A percentile compares a stretch with the other conserved stretches of the same genome.
These are phyloP conservation scores for Minunthozetes semirufus DNA, from an alignment of 2,888 invertebrate genomes.

Conservation along the genomic window DNA sequence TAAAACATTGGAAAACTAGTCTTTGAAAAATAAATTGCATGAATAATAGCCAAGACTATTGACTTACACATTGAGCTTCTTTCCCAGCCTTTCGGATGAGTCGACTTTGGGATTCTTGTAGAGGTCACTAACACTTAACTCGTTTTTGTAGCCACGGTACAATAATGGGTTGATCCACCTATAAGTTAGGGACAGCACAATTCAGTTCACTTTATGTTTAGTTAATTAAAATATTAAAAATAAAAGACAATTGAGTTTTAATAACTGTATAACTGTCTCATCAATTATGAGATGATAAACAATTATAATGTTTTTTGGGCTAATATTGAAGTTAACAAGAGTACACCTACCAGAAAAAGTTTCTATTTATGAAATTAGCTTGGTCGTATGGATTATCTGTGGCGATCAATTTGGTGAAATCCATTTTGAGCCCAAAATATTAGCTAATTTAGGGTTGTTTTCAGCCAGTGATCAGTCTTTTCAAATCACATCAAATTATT, in stretches of 20 bases:
- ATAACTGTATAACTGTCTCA: neutral
- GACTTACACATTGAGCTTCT: constrained; percentile 35
- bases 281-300: neutral
- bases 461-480: neutral
- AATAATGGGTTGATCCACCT: constrained; percentile 37
- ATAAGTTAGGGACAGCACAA: neutral
- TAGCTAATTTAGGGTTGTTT: neutral
- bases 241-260: neutral
- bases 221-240: neutral
- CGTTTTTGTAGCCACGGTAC: constrained; percentile 23
- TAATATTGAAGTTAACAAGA: neutral
- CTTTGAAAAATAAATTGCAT: neutral
- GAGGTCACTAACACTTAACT: constrained; percentile 35
- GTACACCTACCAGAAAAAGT: constrained; percentile 33
- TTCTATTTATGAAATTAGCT: constrained; percentile 25
- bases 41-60: neutral
- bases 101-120: constrained; percentile 36
- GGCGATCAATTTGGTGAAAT: constrained; percentile 30
- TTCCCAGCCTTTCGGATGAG: constrained; percentile 31
- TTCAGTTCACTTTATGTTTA: neutral
- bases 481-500: too few relatives aligned
- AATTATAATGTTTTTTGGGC: neutral
- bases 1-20: too few relatives aligned
- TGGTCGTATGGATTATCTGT: constrained; percentile 33
- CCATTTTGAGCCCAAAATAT: constrained; percentile 7